Conservation (phyloP, 1,140 invertebrate species). For the Phocides pigmalion region DNA sequence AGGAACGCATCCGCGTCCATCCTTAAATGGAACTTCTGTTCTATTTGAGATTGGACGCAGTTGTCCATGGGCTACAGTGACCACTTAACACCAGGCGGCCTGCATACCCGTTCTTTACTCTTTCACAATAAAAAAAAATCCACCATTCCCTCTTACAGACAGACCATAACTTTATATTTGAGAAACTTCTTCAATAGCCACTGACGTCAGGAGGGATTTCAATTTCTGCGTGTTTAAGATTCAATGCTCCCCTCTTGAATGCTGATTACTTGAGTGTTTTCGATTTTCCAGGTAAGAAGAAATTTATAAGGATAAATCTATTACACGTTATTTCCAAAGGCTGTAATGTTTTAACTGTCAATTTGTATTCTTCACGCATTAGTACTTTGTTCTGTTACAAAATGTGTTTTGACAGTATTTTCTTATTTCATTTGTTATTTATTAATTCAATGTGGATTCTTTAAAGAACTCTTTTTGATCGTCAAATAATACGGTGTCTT, state of each 20-base stretch:
- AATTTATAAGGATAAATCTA: slow-evolving; percentile 2
- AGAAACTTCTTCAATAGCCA: slow-evolving; percentile 20
- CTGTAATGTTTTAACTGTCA: background rate
- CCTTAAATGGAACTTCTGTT: too few relatives aligned
- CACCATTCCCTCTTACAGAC: background rate
- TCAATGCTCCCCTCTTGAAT: slow-evolving; percentile 24
- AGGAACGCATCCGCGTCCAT: too few relatives aligned
- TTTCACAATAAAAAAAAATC: too few relatives aligned
- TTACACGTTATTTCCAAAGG: background rate
- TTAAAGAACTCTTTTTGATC: too few relatives aligned
- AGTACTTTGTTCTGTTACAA: background rate
- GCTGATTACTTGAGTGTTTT: slow-evolving; percentile 30
- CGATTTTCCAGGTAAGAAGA: slow-evolving; percentile 19
- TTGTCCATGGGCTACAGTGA: too few relatives aligned
- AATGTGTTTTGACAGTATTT: too few relatives aligned
- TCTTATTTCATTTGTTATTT: background rate
- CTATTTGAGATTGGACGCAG: too few relatives aligned
- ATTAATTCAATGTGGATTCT: background rate
- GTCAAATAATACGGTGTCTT: too few relatives aligned
- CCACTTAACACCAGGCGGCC: too few relatives aligned
- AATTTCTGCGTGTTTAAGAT: slow-evolving; percentile 28
- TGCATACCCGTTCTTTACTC: too few relatives aligned
- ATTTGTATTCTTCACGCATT: background rate
- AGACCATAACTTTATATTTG: slow-evolving; percentile 9
- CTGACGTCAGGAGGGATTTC: slow-evolving; percentile 24